Evolutionary conservation across 2,888 invertebrate species (phyloP), one percentile per base, ranked within the genome.

Genomic region (Tetragonula carbonaria): DNA sequence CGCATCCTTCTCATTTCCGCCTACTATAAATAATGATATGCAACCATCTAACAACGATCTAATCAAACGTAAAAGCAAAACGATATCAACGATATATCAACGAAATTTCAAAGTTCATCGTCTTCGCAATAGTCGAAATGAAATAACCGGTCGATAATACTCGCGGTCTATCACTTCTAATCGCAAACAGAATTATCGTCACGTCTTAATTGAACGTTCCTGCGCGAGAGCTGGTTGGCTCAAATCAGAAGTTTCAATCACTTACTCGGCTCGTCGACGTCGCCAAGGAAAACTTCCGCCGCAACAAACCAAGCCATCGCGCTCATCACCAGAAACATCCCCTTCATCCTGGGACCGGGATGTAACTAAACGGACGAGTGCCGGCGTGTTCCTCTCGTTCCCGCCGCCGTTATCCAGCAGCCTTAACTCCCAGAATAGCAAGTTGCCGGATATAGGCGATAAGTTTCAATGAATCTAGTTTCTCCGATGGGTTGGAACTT

Each of bases 221-320:
- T 6, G 23, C 4, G 66, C 14, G 65, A 72, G 21, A 6, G 62
- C 33, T 4, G 33, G 57, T 62, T 16, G 55, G 28, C n/a, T 28
- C 28, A 45, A 63, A 70, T 74, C 62, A 53, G 23, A 78, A 81
- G 74, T 85, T 88, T 85, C 77, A 74, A 85, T 86, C 78, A 88
- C 93, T 93, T 89, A 93, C 93, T 90, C 77, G 91, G 92, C 78
- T 91, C 91, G 86, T 92, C 91, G 86, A 91, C 89, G 63, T 91
- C 87, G 72, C 85, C 90, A 70, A 90, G 87, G 85, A 90, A 84
- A 87, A 90, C 85, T 87, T 93, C 90, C 77, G 90, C 91, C 57
- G 84, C 89, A 81, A 89, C 91, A 71, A 92, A 87, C 80, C 88
- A 82, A 83, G 88, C 91, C 78, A 93, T 82, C 87, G 90, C 67